These are phyloP conservation scores for Microtus obscurus DNA, from an alignment of 2,797 vertebrate genomes.

Conservation along the genomic window DNA sequence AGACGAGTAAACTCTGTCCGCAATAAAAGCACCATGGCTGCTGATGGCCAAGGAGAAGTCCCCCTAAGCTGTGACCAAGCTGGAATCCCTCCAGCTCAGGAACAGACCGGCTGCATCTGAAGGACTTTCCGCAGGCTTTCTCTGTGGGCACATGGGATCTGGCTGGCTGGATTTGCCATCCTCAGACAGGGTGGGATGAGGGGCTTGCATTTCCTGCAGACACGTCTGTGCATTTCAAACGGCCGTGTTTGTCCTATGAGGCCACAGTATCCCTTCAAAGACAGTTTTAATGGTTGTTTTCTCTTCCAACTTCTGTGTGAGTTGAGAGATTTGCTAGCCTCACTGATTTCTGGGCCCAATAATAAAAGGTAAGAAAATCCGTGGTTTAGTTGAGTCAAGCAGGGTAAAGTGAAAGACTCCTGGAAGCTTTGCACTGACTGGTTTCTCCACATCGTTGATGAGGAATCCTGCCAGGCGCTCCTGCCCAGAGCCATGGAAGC, in stretches of 20 bases:
- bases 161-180: background rate
- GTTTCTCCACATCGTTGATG: background rate
- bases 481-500: background rate
- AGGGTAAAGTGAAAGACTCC: background rate
- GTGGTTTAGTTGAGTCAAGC: conserved; percentile 15
- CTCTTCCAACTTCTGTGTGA: conserved; percentile 11
- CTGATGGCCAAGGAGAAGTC: conserved; percentile 6
- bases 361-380: conserved; percentile 55
- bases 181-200: background rate
- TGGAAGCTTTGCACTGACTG: background rate
- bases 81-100: conserved; percentile 59
- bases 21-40: background rate
- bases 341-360: conserved; percentile 38
- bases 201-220: conserved; percentile 8
- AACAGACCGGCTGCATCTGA: conserved; percentile 34
- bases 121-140: conserved; percentile 68
- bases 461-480: background rate
- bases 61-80: conserved; percentile 61
- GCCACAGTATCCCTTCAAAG: conserved; percentile 55
- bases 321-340: conserved; percentile 54
- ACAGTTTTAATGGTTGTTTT: background rate
- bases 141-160: conserved; percentile 29
- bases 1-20: background rate
- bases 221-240: background rate
- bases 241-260: conserved; percentile 18